Base-by-base conservation (phyloP, 2,888 invertebrate genomes). In the Balanococcus diminutus region DNA sequence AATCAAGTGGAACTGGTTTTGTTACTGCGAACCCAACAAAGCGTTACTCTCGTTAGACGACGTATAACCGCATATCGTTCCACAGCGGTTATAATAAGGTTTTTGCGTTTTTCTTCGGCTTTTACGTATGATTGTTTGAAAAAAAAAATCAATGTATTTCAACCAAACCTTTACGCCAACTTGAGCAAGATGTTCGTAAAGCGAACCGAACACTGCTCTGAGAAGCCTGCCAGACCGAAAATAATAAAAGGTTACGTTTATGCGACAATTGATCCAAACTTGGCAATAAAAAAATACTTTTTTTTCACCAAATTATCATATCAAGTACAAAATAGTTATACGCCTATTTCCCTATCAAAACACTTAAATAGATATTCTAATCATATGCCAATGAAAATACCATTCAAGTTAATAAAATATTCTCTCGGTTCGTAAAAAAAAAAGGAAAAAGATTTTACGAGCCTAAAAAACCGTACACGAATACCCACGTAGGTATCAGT, bases 41-140 rank as follows among this genome's bases (percentile, higher is more conserved):
- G 61, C 61, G 61, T 67, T 67, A 67, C 61, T 56, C 56, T n/a
- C n/a, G 61, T 67, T 67, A 67, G 28, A 67, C n/a, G 56, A 56
- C 51, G 51, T 51, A 67, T 28, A 67, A 67, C 25, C 61, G 61
- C 61, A 28, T 67, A 67, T 25, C 61, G 61, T 67, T 67, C 61
- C 28, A 28, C 14, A 67, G 28, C 51, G 51, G 51, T 51, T 67
- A 67, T 28, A 67, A 51, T 51, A 51, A 5, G 51, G 19, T 51
- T 28, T 67, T 67, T 11, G 61, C 61, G 61, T 67, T 67, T 67
- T 67, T 67, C 61, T 67, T 67, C 61, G 9, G 28, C 61, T 67
- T 28, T 67, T 11, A 51, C 2, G 19, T 51, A 51, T 8, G 51
- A 3, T 51, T n/a, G 51, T 19, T 51, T 25, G 61, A 67, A 67